These are phyloP conservation scores for Phyto melanocephala DNA, from an alignment of 2,888 invertebrate genomes.

Conservation along the genomic window DNA sequence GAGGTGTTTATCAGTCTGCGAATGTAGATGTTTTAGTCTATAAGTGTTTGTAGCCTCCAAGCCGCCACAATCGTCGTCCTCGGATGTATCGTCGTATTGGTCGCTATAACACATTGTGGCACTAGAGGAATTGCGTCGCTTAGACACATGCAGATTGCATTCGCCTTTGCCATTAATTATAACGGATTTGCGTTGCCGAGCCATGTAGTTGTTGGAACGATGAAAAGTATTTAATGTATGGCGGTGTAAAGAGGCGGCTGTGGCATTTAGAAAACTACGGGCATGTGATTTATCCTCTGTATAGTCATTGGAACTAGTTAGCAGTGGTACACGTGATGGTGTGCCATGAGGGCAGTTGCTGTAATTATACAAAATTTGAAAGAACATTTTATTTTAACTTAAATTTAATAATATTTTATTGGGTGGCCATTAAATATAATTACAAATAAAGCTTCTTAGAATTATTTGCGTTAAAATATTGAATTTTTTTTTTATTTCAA, in stretches of 20 bases:
- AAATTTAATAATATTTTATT: too few relatives aligned
- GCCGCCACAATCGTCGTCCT: conserved; percentile 70
- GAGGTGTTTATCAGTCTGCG: conserved; percentile 60
- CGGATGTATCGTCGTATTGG: conserved; percentile 73
- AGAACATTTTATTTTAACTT: background rate
- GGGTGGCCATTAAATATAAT: too few relatives aligned
- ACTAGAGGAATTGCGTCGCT: conserved; percentile 35
- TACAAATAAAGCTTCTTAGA: too few relatives aligned
- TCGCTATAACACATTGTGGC: conserved; percentile 69
- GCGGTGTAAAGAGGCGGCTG: conserved; percentile 72
- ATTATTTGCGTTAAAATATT: too few relatives aligned
- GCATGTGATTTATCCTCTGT: conserved; percentile 58
- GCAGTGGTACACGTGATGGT: conserved; percentile 86
- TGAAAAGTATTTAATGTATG: conserved; percentile 71
- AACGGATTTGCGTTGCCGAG: conserved; percentile 56
- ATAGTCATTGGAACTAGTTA: conserved; percentile 67
- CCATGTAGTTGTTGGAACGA: conserved; percentile 30
- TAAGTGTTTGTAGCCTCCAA: conserved; percentile 43
- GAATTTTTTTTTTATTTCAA: too few relatives aligned
- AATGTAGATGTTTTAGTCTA: conserved; percentile 63
- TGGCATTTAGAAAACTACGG: conserved; percentile 70
- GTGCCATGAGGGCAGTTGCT: conserved; percentile 83
- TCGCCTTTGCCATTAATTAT: conserved; percentile 60
- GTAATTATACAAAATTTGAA: conserved; percentile 24
- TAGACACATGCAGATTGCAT: conserved; percentile 60